Percentiles rank a stretch among this genome's conserved stretches.
These are phyloP conservation scores for Delia radicum DNA, from an alignment of 1,140 invertebrate genomes.

Conservation along the genomic window DNA sequence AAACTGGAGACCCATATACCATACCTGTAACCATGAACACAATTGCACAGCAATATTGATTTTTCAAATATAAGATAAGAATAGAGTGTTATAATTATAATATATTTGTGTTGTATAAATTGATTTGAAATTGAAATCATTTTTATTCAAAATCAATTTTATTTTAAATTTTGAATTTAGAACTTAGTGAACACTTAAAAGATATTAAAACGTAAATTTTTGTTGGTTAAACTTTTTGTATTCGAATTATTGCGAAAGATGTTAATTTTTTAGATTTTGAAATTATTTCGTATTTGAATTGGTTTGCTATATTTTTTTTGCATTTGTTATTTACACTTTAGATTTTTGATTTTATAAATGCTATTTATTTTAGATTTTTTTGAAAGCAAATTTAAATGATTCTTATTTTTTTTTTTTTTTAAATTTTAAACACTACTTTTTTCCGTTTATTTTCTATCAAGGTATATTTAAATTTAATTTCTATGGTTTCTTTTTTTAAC, in stretches of 20 bases:
- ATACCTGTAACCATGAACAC: constrained; percentile 54
- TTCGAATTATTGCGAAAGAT: too few relatives aligned
- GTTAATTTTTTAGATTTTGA: too few relatives aligned
- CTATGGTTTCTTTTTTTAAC: constrained; percentile 48
- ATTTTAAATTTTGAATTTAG: background rate
- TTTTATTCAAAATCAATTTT: too few relatives aligned
- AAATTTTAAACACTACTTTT: constrained; percentile 1
- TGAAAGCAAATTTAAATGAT: too few relatives aligned
- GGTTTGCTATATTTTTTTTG: too few relatives aligned
- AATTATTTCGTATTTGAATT: too few relatives aligned
- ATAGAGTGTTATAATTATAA: constrained; percentile 42
- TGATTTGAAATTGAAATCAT: constrained; percentile 42
- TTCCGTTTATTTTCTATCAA: background rate
- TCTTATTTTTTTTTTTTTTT: background rate
- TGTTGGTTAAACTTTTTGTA: background rate
- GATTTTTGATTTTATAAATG: background rate
- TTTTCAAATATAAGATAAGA: constrained; percentile 46
- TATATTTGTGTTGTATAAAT: constrained; percentile 38
- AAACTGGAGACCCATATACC: background rate
- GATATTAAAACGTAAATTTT: background rate
- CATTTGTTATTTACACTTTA: background rate
- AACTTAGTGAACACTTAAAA: too few relatives aligned
- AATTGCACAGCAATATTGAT: constrained; percentile 52
- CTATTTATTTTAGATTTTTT: background rate
- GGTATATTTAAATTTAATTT: constrained; percentile 33